Evolutionary conservation across 1,140 invertebrate species (phyloP).

Genomic region (Lordiphosa mommai): DNA sequence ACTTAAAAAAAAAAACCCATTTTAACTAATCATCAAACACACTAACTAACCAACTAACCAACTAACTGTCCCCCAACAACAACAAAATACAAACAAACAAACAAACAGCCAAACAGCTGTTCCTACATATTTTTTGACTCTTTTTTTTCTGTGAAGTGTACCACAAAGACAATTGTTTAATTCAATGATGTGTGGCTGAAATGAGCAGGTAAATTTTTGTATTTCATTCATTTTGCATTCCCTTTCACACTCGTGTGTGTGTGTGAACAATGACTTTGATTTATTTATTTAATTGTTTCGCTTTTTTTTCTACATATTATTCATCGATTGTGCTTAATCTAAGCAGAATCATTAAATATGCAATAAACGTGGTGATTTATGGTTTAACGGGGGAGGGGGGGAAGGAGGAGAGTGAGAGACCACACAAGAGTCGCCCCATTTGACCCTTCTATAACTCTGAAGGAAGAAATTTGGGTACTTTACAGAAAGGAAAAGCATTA

Average conservation of each 20-base stretch:
- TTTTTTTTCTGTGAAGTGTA: conserved; percentile 44
- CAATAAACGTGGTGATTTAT: neutral
- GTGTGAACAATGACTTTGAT: conserved; percentile 1
- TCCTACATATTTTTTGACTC: conserved; percentile 13
- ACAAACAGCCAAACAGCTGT: neutral
- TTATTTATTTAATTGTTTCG: conserved; percentile 17
- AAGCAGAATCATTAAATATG: conserved; percentile 6
- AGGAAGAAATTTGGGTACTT: too few species aligned
- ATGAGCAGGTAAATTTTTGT: neutral
- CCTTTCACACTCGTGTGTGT: too few species aligned
- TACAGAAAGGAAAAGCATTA: too few species aligned
- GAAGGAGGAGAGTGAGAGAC: too few species aligned
- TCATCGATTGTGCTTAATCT: neutral
- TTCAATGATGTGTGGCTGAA: too few species aligned
- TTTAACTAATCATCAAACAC: neutral
- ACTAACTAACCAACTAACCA: neutral
- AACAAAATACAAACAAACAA: neutral
- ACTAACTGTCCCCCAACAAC: neutral
- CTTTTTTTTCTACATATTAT: too few species aligned
- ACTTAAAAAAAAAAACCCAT: too few species aligned
- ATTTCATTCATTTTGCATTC: too few species aligned
- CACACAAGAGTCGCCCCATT: too few species aligned
- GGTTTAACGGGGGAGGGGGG: too few species aligned
- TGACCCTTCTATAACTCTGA: too few species aligned
- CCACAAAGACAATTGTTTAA: neutral